Conservation (phyloP, 1,140 invertebrate species). For the Zaprionus lachaisei region DNA sequence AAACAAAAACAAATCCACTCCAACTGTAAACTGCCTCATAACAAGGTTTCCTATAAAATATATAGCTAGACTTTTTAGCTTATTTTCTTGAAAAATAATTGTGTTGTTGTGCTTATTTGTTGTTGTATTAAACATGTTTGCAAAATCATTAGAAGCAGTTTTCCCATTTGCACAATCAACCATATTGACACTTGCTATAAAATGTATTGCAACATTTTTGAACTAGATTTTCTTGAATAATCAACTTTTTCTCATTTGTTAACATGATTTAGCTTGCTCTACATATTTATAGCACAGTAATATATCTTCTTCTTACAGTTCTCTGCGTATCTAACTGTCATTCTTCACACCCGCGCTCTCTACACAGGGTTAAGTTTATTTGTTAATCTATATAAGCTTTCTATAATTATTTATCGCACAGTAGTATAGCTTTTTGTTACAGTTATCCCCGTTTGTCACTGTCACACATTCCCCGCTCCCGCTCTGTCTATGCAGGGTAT, state of each 20-base stretch:
- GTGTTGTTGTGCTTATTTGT: not conserved
- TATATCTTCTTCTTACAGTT: not conserved
- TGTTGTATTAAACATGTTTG: too few species aligned
- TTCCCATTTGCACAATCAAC: too few species aligned
- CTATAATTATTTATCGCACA: not conserved
- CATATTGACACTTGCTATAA: not conserved
- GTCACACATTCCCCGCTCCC: too few species aligned
- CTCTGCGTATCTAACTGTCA: not conserved
- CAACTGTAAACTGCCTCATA: too few species aligned
- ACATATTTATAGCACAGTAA: not conserved
- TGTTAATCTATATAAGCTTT: not conserved
- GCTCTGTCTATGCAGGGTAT: not conserved
- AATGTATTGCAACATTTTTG: not conserved
- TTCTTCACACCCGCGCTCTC: not conserved
- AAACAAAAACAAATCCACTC: too few species aligned
- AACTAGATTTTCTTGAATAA: not conserved
- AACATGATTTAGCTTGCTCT: not conserved
- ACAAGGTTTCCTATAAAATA: too few species aligned
- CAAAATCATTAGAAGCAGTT: too few species aligned
- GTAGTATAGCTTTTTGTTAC: not conserved
- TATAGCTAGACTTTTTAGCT: not conserved
- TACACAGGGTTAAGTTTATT: not conserved
- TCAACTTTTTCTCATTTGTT: not conserved
- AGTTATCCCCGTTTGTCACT: not conserved
- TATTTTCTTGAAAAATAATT: not conserved